Base-by-base conservation (phyloP, 2,888 invertebrate genomes). In the Eupithecia vulgata region DNA sequence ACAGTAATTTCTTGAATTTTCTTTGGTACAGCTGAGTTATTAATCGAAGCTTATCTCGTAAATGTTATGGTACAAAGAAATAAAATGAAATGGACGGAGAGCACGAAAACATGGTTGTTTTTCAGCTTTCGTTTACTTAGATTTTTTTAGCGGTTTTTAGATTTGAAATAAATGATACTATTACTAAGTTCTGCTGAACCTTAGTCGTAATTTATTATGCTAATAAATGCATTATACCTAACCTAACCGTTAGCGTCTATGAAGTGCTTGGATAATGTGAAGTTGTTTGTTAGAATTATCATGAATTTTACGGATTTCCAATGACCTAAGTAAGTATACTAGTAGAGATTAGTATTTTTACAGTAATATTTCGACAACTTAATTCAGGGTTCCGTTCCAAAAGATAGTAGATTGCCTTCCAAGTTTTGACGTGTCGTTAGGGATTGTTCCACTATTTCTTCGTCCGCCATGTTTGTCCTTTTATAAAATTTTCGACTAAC, bases 381-480 rank as follows among this genome's bases (percentile, higher is more conserved):
- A 30, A 30, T 35, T 37, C 17, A 12, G 40, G 13, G n/a, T 75
- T 62, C 45, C 48, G 35, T 30, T 21, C 15, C 21, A 45, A 30
- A 40, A 77, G 76, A 75, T 75, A 57, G 68, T 35, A 73, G 76
- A 80, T 76, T 71, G 85, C 84, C 86, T 82, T 84, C 83, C 85
- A 88, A 88, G 83, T 85, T 88, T 93, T 90, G 90, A 91, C 89
- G 94, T 94, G 94, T 94, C 94, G 90, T 88, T 90, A 85, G 86
- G 21, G 42, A 65, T 65, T 40, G 65, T 37, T 65, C 65, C 13
- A 65, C 17, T 65, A 85, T 87, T 91, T 87, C 87, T 85, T 89
- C 88, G 92, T 90, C 94, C 90, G 94, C 94, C 94, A 94, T 94
- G 91, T 94, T 94, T 94, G 92, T 91, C 92, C 89, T 90, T 92